Conservation (phyloP, 2,113 vertebrate genomes). For the Antigone vipio region DNA sequence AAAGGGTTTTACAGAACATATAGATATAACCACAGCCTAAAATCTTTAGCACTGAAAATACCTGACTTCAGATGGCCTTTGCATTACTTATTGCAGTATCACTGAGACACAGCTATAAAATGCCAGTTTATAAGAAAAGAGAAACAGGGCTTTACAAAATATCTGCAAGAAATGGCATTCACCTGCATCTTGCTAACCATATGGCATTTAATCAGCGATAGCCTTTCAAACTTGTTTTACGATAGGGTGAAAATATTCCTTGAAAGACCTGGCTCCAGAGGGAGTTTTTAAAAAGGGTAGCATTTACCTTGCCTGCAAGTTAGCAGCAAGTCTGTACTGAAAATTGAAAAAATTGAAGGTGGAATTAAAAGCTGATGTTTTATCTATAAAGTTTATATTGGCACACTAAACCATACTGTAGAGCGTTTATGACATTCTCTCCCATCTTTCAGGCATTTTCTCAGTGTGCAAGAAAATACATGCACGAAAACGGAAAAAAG, state of each 20-base stretch:
- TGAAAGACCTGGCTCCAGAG: neutral
- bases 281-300: neutral
- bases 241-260: neutral
- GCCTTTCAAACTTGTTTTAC: neutral
- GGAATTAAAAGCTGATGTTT: neutral
- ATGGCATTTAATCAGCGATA: neutral
- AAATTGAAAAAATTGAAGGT: neutral
- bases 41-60: neutral
- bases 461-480: neutral
- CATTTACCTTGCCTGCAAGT: neutral
- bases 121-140: neutral
- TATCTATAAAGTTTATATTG: neutral
- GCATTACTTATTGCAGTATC: neutral
- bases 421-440: neutral
- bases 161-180: neutral
- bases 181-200: neutral
- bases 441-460: neutral
- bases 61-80: neutral
- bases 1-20: neutral
- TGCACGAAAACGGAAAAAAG: neutral
- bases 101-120: neutral
- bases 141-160: neutral
- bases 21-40: neutral
- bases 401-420: neutral
- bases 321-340: neutral